Conservation (phyloP, 2,113 vertebrate species). For the Arvicanthis niloticus region DNA sequence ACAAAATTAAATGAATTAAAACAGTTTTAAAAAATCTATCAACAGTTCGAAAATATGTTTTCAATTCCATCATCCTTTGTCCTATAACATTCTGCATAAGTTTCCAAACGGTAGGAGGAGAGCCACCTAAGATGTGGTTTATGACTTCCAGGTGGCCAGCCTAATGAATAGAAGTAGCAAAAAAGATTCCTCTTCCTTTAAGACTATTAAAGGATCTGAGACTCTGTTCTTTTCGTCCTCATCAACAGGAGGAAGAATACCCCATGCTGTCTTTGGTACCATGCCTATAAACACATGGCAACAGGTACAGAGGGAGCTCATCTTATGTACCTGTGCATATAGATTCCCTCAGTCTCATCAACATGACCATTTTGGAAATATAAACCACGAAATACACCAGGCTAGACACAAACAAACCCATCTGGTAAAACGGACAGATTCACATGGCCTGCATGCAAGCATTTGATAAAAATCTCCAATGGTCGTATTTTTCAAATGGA, state of each 20-base stretch:
- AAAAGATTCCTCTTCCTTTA: background rate
- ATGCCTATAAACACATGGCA: background rate
- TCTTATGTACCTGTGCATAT: background rate
- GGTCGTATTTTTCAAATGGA: background rate
- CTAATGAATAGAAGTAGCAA: background rate
- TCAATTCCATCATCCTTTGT: background rate
- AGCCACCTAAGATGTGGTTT: background rate
- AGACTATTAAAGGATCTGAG: background rate
- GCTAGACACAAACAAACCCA: background rate
- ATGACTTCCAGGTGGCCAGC: background rate
- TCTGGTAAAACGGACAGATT: background rate
- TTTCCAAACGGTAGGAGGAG: background rate
- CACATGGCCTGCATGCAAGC: background rate
- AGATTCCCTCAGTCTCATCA: background rate
- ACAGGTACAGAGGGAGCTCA: background rate
- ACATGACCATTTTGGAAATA: background rate
- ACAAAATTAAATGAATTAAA: too few relatives aligned
- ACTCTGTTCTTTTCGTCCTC: background rate
- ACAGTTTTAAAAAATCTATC: background rate
- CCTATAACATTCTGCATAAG: background rate
- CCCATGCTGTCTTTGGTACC: background rate
- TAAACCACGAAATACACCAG: conserved; percentile 1
- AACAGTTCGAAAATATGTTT: background rate
- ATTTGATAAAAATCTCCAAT: conserved; percentile 23
- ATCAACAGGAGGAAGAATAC: background rate